Percentiles rank a stretch among this genome's conserved stretches.
Evolutionary conservation across 2,888 invertebrate species (phyloP).

Genomic region (Fabriciana adippe): DNA sequence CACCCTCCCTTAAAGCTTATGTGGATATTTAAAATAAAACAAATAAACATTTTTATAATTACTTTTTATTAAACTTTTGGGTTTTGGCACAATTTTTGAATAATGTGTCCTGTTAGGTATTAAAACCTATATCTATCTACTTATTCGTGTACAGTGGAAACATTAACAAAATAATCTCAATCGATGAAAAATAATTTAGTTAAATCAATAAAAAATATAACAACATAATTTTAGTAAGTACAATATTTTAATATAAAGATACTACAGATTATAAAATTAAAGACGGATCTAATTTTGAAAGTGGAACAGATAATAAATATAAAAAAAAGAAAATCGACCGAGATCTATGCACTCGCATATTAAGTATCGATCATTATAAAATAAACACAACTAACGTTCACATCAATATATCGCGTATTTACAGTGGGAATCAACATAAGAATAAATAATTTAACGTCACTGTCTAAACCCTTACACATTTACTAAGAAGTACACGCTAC

Average conservation of each 20-base stretch:
- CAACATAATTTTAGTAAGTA: constrained; percentile 51
- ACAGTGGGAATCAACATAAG: constrained; percentile 78
- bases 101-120: constrained; percentile 79
- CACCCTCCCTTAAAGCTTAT: not conserved
- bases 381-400: constrained; percentile 74
- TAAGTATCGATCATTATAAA: constrained; percentile 68
- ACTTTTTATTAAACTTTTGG: constrained; percentile 81
- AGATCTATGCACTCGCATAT: constrained; percentile 63
- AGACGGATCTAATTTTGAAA: constrained; percentile 29
- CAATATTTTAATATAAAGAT: constrained; percentile 34
- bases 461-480: constrained; percentile 73
- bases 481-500: constrained; percentile 73
- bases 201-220: constrained; percentile 46
- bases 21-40: constrained; percentile 48
- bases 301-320: constrained; percentile 41
- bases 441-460: constrained; percentile 81
- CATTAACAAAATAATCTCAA: constrained; percentile 50
- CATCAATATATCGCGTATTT: constrained; percentile 75
- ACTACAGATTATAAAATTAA: constrained; percentile 15
- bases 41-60: constrained; percentile 63
- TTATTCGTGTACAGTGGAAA: constrained; percentile 52
- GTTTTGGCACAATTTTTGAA: constrained; percentile 82
- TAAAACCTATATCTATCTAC: constrained; percentile 77
- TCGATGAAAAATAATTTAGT: constrained; percentile 44
- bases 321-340: constrained; percentile 54